Percentiles rank a stretch among this genome's conserved stretches.
Conservation (phyloP, 2,888 invertebrate species). For the Asteroscopus sphinx region DNA sequence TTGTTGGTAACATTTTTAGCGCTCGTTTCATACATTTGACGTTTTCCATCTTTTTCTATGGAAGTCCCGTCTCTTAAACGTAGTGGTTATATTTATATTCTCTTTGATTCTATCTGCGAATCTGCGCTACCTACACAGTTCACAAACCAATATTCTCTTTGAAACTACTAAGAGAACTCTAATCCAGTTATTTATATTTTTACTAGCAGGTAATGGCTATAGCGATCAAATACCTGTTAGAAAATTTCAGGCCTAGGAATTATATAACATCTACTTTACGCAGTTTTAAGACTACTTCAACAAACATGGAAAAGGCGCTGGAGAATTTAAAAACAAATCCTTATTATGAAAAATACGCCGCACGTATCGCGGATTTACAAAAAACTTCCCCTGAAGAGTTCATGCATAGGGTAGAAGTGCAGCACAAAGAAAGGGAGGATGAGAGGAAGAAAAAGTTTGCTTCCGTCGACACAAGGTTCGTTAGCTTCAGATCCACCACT, state of each 20-base stretch:
- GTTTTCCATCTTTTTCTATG: no score
- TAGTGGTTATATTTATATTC: no score
- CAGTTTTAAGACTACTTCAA: constrained; percentile 76
- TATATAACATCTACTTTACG: constrained; percentile 54
- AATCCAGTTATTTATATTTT: no score
- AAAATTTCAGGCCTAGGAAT: constrained; percentile 46
- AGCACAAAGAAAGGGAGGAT: constrained; percentile 74
- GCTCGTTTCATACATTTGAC: no score
- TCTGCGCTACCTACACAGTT: no score
- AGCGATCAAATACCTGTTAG: constrained; percentile 39
- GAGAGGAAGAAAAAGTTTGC: constrained; percentile 77
- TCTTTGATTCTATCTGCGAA: no score
- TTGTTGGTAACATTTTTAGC: no score
- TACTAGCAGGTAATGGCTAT: constrained; percentile 62
- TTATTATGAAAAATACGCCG: constrained; percentile 94
- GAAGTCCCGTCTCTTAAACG: no score
- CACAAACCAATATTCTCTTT: no score
- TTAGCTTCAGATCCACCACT: no score
- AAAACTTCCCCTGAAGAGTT: constrained; percentile 94
- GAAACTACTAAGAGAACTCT: no score
- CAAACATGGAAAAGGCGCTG: constrained; percentile 83
- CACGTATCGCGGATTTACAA: constrained; percentile 93
- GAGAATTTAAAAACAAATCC: constrained; percentile 92
- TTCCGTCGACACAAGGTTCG: constrained; percentile 79
- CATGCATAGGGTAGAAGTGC: constrained; percentile 90